Base-by-base conservation (phyloP, 2,888 invertebrate species). In the Chloromyia formosa region DNA sequence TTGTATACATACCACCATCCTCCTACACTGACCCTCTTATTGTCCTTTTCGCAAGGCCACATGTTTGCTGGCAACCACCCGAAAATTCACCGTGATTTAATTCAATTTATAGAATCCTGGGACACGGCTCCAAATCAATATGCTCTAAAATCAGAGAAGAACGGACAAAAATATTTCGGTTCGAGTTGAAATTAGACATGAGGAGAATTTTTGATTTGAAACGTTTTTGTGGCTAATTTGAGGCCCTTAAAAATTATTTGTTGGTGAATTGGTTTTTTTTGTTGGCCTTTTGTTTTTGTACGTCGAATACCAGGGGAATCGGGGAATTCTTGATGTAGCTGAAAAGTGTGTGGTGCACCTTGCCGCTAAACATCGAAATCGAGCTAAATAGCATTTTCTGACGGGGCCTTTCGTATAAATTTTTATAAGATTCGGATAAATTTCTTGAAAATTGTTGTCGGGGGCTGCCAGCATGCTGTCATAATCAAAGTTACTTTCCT, bases 371-470 rank as follows among this genome's bases (percentile, higher is more conserved):
- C 64, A 54, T 40, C 42, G 53, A 61, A 60, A 23, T 60, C 53
- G 58, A 71, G 71, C 68, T 74, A 76, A 76, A 71, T 74, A 74
- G 71, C 69, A 69, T 74, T 75, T 75, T 75, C 49, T 20, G 56
- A 35, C 27, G 35, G 40, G 69, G 20, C 74, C 27, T 35, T 74
- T 69, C 76, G 74, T 76, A 76, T 76, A 76, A 76, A 76, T 76
- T 76, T 76, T 76, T 76, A 76, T 76, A 74, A 76, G 76, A 23
- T 49, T 66, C 12, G 49, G 10, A 49, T 66, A 49, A 49, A 45
- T 4, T 49, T 49, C 22, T 14, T 18, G 42, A n/a, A 5, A 42
- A 5, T 12, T 49, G 49, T 0, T 66, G 10, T 5, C 22, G 7
- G 4, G 49, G 18, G 18, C 16, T 62, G 42, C 62, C 62, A 62